Percentiles rank a stretch among this genome's conserved stretches.
Evolutionary conservation across 53 echinoderm and acorn worm species (phyloP).

Genomic region (Pentamera pediparva): DNA sequence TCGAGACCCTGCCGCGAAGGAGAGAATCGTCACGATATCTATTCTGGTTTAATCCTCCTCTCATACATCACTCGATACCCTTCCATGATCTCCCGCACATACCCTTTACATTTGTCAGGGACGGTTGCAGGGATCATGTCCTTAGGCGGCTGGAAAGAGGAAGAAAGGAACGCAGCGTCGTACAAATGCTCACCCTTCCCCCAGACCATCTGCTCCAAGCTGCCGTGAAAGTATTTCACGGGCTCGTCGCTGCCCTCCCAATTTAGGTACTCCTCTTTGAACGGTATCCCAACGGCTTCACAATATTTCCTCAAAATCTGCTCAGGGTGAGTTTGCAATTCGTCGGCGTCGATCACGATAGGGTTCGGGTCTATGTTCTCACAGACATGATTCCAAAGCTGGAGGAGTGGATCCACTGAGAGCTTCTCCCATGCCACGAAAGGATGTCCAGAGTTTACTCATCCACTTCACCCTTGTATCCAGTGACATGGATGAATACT

Average conservation of each 20-base stretch:
- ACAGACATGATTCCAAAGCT: slow-evolving; percentile 9
- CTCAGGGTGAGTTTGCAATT: slow-evolving; percentile 7
- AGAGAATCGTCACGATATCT: too few relatives aligned
- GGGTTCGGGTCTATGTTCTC: slow-evolving; percentile 18
- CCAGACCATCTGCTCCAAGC: slow-evolving; percentile 15
- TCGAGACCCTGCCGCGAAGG: too few relatives aligned
- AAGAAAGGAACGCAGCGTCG: slow-evolving; percentile 15
- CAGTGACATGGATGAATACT: too few relatives aligned
- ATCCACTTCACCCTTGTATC: too few relatives aligned
- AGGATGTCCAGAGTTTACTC: too few relatives aligned
- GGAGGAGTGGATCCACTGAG: neutral
- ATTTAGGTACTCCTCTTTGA: neutral
- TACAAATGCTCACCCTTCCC: slow-evolving; percentile 3
- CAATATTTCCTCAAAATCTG: slow-evolving; percentile 13
- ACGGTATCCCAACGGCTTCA: neutral
- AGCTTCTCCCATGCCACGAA: slow-evolving; percentile 22
- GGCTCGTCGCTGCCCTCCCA: slow-evolving; percentile 2
- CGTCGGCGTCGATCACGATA: slow-evolving; percentile 18
- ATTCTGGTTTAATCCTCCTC: slow-evolving; percentile 8
- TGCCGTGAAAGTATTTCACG: neutral
- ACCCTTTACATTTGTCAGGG: neutral
- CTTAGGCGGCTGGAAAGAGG: neutral
- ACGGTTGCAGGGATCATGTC: neutral
- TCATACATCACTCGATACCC: slow-evolving; percentile 10
- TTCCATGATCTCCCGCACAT: neutral